These are phyloP conservation scores for Eleutherodactylus coqui DNA, from an alignment of 2,797 vertebrate genomes.

Conservation along the genomic window DNA sequence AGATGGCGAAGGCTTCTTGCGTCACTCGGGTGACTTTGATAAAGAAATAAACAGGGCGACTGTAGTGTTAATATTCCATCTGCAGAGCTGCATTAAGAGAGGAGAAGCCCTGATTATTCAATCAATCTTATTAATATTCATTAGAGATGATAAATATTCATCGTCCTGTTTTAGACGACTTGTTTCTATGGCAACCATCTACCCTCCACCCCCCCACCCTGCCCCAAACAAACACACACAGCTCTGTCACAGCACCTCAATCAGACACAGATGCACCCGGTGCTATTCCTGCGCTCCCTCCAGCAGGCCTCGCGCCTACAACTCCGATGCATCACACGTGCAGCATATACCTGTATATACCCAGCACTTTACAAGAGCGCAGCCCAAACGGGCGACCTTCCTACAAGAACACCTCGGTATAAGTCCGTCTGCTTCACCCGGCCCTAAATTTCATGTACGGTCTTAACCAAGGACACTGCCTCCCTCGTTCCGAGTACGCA, in stretches of 20 bases:
- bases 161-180: slow-evolving; percentile 62
- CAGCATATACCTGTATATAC: neutral
- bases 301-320: slow-evolving; percentile 32
- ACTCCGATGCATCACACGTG: neutral
- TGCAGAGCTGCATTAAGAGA: slow-evolving; percentile 61
- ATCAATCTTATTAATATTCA: slow-evolving; percentile 65
- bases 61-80: slow-evolving; percentile 62
- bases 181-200: slow-evolving; percentile 62
- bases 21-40: slow-evolving; percentile 55
- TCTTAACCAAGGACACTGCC: slow-evolving; percentile 7
- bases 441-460: neutral
- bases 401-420: neutral
- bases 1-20: slow-evolving; percentile 48
- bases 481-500: neutral
- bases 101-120: slow-evolving; percentile 64
- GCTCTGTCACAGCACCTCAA: slow-evolving; percentile 61
- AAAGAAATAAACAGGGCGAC: slow-evolving; percentile 52
- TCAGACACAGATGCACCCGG: slow-evolving; percentile 61
- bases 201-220: slow-evolving; percentile 30
- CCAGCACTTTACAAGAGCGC: neutral
- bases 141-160: slow-evolving; percentile 65
- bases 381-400: neutral
- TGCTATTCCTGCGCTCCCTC: neutral
- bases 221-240: slow-evolving; percentile 62
- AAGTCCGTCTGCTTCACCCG: neutral